phyloP scores from a whole-genome alignment of 2,797 vertebrate species.

The Enoplosus armatus region DNA sequence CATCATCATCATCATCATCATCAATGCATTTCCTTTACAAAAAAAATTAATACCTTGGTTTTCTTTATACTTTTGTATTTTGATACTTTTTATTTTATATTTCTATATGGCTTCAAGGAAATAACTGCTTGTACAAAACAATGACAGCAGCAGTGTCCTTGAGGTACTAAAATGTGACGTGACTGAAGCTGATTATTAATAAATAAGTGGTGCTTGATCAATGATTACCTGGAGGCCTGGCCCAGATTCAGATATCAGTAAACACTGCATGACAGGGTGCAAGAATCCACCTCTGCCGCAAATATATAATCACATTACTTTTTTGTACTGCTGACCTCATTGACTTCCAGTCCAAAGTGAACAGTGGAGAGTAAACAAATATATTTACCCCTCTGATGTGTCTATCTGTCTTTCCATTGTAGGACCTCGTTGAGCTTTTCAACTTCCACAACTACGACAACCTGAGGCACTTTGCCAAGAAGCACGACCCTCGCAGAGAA shows the following conservation, averaged over 20 bases:
- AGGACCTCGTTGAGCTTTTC: slow-evolving; percentile 97
- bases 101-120: neutral
- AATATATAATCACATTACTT: neutral
- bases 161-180: neutral
- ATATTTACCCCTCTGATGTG: too few relatives aligned
- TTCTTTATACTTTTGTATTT: too few relatives aligned
- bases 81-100: neutral
- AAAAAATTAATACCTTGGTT: too few relatives aligned
- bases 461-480: slow-evolving; percentile 97
- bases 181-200: slow-evolving; percentile 9
- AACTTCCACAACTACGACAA: slow-evolving; percentile 99
- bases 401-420: slow-evolving; percentile 31
- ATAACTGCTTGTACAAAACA: neutral
- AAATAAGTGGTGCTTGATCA: slow-evolving; percentile 4
- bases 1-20: too few relatives aligned
- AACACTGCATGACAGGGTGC: neutral
- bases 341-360: too few relatives aligned
- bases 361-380: too few relatives aligned
- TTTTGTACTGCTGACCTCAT: too few relatives aligned
- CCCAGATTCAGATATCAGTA: neutral
- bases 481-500: slow-evolving; percentile 96
- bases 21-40: neutral
- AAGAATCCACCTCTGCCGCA: neutral
- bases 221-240: neutral
- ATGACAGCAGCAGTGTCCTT: slow-evolving; percentile 1